phyloP scores from a whole-genome alignment of 2,113 vertebrate genomes.

The Prunella himalayana region DNA sequence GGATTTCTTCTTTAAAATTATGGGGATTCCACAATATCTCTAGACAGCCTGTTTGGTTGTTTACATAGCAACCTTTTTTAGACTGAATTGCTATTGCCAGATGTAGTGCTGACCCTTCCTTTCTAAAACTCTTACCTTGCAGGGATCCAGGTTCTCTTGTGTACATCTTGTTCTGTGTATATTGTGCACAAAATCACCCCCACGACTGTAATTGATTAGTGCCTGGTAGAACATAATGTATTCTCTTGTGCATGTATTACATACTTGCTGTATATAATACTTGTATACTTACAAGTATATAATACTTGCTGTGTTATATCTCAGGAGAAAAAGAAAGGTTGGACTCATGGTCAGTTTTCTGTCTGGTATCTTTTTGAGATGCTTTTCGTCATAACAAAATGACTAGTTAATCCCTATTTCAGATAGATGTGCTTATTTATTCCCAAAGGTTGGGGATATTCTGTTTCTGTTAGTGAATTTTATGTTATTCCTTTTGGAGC shows the following conservation, averaged over 20 bases:
- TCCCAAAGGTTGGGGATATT: neutral
- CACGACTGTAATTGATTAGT: neutral
- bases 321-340: neutral
- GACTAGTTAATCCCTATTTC: neutral
- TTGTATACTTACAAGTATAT: too few species aligned
- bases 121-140: neutral
- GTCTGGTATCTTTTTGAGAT: neutral
- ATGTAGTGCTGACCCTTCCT: neutral
- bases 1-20: neutral
- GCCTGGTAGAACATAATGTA: neutral
- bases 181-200: neutral
- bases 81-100: neutral
- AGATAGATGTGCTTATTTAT: neutral
- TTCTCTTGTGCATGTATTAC: neutral
- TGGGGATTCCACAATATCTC: neutral
- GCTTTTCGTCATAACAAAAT: neutral
- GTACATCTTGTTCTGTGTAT: neutral
- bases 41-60: neutral
- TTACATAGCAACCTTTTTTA: neutral
- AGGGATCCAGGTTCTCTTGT: neutral
- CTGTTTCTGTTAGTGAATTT: neutral
- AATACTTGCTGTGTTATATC: neutral
- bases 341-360: neutral
- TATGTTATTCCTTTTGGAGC: neutral
- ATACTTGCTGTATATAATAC: too few species aligned